Percentiles rank a stretch among this genome's conserved stretches.
Evolutionary conservation across 2,888 invertebrate genomes (phyloP).

Genomic region (Phoenoteleia sp.): DNA sequence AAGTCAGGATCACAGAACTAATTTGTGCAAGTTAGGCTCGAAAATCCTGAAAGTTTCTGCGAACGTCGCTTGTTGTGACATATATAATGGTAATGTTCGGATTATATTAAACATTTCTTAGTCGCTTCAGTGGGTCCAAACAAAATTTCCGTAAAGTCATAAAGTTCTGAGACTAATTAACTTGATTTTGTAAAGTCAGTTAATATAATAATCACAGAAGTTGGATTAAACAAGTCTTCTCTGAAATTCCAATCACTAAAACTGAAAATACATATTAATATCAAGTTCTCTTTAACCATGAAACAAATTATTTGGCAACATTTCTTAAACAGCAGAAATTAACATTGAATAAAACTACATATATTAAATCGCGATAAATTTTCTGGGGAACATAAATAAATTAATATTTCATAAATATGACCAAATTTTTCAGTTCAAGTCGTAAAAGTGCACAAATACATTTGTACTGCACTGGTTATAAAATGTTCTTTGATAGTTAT

Average conservation of each 20-base stretch:
- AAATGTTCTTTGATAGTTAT: not conserved
- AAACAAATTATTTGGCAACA: no score
- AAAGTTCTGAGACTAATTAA: constrained; percentile 4
- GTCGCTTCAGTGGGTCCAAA: not conserved
- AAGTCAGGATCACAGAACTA: constrained; percentile 7
- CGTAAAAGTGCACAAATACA: no score
- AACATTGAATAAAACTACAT: no score
- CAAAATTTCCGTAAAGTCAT: constrained; percentile 5
- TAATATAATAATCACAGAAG: not conserved
- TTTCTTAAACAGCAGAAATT: not conserved
- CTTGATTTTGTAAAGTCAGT: not conserved
- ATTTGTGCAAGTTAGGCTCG: constrained; percentile 4
- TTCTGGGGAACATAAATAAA: not conserved
- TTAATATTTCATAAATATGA: not conserved
- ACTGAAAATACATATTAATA: no score
- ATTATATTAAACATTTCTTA: not conserved
- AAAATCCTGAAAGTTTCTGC: not conserved
- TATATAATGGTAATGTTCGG: not conserved
- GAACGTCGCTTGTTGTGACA: not conserved
- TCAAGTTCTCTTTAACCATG: no score
- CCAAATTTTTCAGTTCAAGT: not conserved
- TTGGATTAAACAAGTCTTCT: not conserved
- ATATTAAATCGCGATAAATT: not conserved
- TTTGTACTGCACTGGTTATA: not conserved
- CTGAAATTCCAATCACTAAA: no score